Evolutionary conservation across 2,888 invertebrate genomes (phyloP), one percentile per base, ranked within the genome.

Genomic region (Copidosoma aretas): DNA sequence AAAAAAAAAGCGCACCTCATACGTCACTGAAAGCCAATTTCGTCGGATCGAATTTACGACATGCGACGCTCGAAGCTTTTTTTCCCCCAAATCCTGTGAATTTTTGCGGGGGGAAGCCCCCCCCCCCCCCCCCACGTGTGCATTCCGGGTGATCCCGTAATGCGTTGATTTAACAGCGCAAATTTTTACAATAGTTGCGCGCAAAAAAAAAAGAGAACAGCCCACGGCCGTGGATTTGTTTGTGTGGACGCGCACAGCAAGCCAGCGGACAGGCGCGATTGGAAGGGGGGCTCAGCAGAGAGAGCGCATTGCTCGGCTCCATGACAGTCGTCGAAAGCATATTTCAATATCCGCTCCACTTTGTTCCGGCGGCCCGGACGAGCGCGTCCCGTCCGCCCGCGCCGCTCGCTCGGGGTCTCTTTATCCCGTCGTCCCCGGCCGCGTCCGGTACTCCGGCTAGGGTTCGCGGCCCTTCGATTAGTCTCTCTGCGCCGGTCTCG

Each of bases 301-400:
- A n/a, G 32, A 32, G 63, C 39, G 25, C 14, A 67, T 60, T 25
- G 60, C 43, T 24, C 51, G 66, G 54, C 63, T 70, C 70, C 67
- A 68, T 71, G 71, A 71, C 68, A 62, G 65, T 68, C 71, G 71
- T 71, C 70, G 67, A 77, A 77, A 79, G 78, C 77, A 77, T 77
- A 78, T 79, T 79, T 78, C 78, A 78, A 79, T 79, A 79, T 79
- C 78, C 77, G 76, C 73, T 73, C 74, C 73, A 76, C 76, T 76
- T 77, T 78, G 73, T 71, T 72, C 75, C 43, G 14, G 43, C 43
- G 43, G 15, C 43, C 43, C 43, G 14, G 14, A 15, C 43, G 43
- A 32, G 15, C 17, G 43, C 43, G 43, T 14, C 41, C 41, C 41
- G 8, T 41, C 14, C 41, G 41, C 41, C 41, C 41, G 8, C 41